Evolutionary conservation across 2,797 vertebrate genomes (phyloP).

Genomic region (Synanceia verrucosa): DNA sequence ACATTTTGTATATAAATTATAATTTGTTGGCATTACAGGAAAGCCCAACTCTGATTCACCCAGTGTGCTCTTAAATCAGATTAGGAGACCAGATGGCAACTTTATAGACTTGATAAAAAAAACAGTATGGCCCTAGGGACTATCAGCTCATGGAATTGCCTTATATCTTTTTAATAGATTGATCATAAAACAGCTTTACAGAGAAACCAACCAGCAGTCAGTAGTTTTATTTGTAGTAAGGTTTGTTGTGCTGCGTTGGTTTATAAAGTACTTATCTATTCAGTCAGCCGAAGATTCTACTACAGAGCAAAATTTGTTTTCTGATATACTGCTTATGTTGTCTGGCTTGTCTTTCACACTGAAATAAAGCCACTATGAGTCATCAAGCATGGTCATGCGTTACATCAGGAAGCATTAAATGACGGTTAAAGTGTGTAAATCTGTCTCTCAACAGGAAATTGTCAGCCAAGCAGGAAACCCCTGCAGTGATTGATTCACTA

Average conservation of each 20-base stretch:
- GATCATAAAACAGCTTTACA: slow-evolving; percentile 22
- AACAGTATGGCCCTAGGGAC: not conserved
- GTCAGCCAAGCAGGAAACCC: not conserved
- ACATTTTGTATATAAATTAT: not conserved
- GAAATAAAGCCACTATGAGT: not conserved
- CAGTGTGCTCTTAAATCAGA: not conserved
- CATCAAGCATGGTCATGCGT: slow-evolving; percentile 18
- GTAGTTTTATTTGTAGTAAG: slow-evolving; percentile 10
- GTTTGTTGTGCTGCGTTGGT: not conserved
- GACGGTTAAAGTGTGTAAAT: slow-evolving; percentile 15
- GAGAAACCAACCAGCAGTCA: slow-evolving; percentile 6
- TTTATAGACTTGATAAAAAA: not conserved
- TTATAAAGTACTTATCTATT: not conserved
- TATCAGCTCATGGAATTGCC: not conserved
- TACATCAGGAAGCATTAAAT: slow-evolving; percentile 8
- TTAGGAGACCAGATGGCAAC: not conserved
- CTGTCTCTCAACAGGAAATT: slow-evolving; percentile 26
- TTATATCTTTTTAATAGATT: slow-evolving; percentile 28
- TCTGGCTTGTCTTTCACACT: not conserved
- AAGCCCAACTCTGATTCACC: not conserved
- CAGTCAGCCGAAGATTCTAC: not conserved
- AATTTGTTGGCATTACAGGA: slow-evolving; percentile 7
- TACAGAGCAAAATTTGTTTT: no score
- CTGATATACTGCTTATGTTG: not conserved
- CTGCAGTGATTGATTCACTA: slow-evolving; percentile 17